Base-by-base conservation (phyloP, 1,140 invertebrate genomes). In the Atta texana region DNA sequence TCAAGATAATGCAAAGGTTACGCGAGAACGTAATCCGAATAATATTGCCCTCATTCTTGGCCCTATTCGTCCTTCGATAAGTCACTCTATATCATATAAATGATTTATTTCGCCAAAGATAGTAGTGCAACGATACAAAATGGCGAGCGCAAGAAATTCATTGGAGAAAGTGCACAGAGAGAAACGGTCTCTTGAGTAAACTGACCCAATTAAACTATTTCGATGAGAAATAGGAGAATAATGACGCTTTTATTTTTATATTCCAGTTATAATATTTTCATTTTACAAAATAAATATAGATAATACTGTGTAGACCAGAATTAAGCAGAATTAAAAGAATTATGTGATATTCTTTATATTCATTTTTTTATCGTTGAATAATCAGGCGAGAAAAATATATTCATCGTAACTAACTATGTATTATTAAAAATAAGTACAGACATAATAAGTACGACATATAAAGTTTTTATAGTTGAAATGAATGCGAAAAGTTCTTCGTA, bases 131-230 rank as follows among this genome's bases (percentile, higher is more conserved):
- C 24, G 16, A 75, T 8, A 49, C 21, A 10, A 49, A 77, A 63
- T 64, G 6, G 12, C 39, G 31, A 49, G 59, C 8, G 10, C 14
- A 49, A 82, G 55, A 82, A 84, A 63, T 63, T 75, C 14, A 18
- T n/a, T 39, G 44, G 80, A 84, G 80, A 84, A 82, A 74, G 80
- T 74, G 53, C 24, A 51, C 12, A 34, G n/a, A 84, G 66, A 82
- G 55, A 82, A 74, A 34, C 24, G 55, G 34, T 63, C 68, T 74
- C 68, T 59, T 72, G 78, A 64, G 18, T 34, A 72, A 82, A 75
- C 53, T 84, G 69, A 74, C 55, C 69, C 39, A 55, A 31, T 71
- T 39, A 71, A 55, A 81, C 31, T 71, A 80, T 71, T 81, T 81
- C n/a, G 31, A 71, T 12, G 28, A 39, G 18, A 8, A 55, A 51